phyloP scores from a whole-genome alignment of 2,113 vertebrate genomes.

The Crocuta crocuta region DNA sequence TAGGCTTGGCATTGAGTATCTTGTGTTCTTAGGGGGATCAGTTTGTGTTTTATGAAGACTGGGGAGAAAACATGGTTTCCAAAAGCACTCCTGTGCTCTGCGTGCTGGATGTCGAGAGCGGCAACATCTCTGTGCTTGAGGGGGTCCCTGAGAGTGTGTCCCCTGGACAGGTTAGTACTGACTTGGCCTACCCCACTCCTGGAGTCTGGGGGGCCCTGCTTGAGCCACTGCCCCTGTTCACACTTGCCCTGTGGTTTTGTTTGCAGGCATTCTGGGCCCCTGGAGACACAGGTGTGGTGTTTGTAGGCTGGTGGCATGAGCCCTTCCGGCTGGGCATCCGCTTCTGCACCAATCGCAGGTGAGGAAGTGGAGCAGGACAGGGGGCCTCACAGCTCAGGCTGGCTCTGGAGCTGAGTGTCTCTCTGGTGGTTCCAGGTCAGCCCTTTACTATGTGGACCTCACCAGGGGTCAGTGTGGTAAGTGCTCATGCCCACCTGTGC shows the following conservation, averaged over 20 bases:
- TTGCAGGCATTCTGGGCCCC: slow-evolving; percentile 96
- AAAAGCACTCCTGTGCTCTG: slow-evolving; percentile 93
- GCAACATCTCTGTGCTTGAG: slow-evolving; percentile 93
- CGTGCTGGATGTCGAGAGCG: slow-evolving; percentile 91
- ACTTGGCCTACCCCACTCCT: not conserved
- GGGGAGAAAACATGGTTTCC: slow-evolving; percentile 92
- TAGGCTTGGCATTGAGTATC: slow-evolving; percentile 27
- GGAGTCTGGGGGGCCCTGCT: not conserved
- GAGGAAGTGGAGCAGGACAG: slow-evolving; percentile 16
- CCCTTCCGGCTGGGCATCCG: slow-evolving; percentile 94
- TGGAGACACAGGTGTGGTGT: slow-evolving; percentile 92
- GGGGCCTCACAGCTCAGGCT: not conserved
- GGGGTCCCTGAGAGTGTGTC: slow-evolving; percentile 93
- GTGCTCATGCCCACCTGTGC: slow-evolving; percentile 40
- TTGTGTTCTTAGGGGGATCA: slow-evolving; percentile 89
- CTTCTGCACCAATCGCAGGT: slow-evolving; percentile 95
- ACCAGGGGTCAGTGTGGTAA: slow-evolving; percentile 92
- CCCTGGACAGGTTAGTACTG: slow-evolving; percentile 93
- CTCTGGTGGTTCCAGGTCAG: slow-evolving; percentile 87
- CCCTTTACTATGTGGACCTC: slow-evolving; percentile 94
- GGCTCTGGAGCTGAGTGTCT: slow-evolving; percentile 18
- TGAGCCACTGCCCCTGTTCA: not conserved
- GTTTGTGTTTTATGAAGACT: slow-evolving; percentile 94
- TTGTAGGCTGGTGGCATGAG: slow-evolving; percentile 95
- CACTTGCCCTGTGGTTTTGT: not conserved